These are phyloP conservation scores for Cercopithecus mona DNA, from an alignment of 2,113 vertebrate genomes.

Conservation along the genomic window DNA sequence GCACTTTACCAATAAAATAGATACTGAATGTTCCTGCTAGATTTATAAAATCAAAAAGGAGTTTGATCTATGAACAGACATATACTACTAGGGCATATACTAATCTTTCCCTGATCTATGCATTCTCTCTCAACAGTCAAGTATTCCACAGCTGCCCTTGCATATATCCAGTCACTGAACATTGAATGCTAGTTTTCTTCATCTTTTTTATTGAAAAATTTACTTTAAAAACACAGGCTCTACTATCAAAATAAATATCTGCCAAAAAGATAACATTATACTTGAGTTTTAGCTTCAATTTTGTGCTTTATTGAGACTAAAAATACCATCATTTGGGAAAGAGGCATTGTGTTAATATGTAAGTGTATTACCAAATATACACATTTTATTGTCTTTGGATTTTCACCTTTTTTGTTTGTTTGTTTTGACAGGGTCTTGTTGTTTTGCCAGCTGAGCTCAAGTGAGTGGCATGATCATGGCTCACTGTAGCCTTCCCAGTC, in stretches of 20 bases:
- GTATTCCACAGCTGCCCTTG: neutral
- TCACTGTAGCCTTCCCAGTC: too few species aligned
- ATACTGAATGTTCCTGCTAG: neutral
- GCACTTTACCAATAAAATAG: neutral
- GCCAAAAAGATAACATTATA: neutral
- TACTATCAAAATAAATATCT: neutral
- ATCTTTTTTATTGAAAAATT: neutral
- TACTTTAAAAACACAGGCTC: neutral
- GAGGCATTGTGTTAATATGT: neutral
- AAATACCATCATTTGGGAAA: neutral
- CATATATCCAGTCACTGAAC: neutral
- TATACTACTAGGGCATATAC: neutral
- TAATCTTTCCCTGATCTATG: neutral
- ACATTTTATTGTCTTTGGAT: neutral
- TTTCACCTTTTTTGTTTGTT: too few species aligned
- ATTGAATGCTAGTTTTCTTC: neutral
- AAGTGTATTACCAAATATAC: neutral
- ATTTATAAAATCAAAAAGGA: neutral
- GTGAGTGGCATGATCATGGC: too few species aligned
- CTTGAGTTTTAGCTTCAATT: neutral
- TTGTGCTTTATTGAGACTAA: neutral
- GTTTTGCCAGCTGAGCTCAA: too few species aligned
- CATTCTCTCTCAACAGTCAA: neutral
- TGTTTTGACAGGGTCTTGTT: too few species aligned
- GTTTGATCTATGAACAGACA: neutral